Base-by-base conservation (phyloP, 1,140 invertebrate genomes). In the Zaprionus taronus region DNA sequence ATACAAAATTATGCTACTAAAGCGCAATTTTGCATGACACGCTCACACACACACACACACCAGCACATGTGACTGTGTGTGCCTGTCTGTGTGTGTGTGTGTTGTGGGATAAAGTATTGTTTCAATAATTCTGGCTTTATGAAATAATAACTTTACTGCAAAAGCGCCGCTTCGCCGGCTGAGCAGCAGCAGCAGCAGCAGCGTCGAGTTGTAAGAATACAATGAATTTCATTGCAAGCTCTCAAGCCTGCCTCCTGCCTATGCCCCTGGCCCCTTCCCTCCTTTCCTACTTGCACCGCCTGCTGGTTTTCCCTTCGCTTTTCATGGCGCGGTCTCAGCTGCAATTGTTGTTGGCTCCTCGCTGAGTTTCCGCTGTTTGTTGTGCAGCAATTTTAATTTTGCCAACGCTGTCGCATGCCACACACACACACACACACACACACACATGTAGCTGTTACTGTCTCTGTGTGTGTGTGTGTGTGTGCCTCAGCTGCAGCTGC, bases 101-200 rank as follows among this genome's bases (percentile, higher is more conserved):
- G 81, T 84, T 78, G 72, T 74, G 79, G 85, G 79, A 72, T 90
- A 89, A 90, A 91, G 81, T 87, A 84, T 91, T 89, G 83, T 91
- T 91, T 91, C 87, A 91, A 91, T 89, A 91, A 91, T 91, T 91
- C 87, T 91, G 87, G 87, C 81, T 91, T 91, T 91, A 91, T 91
- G 83, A 91, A 91, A 91, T 91, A 91, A 91, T 91, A 91, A 91
- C 89, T 91, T 82, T 84, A 89, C 81, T 78, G 87, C 83, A 84
- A 90, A 89, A 81, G 41, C 41, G 41, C 71, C 71, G 60, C 65
- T 70, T 44, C 49, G 72, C 70, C 73, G 78, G 61, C 78, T 79
- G 80, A 78, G 81, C 77, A 71, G 83, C 62, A 34, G 31, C 31
- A 31, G 2, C 28, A 31, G 28, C 28, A 31, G 28, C 76, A 80